Base-by-base conservation (phyloP, 2,888 invertebrate species). In the Latrodectus elegans region DNA sequence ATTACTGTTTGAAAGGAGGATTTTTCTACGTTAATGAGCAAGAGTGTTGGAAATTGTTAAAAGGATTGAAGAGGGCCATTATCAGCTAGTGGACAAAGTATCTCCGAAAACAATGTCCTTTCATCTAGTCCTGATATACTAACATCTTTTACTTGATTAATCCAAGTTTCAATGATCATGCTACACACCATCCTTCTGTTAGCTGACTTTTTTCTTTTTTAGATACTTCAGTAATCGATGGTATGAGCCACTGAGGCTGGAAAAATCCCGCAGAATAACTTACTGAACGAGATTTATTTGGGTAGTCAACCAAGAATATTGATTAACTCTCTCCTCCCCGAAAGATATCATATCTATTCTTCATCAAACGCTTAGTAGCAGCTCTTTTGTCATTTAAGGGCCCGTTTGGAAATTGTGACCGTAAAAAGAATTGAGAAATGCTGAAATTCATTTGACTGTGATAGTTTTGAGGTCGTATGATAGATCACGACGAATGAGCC, bases 91-190 rank as follows among this genome's bases (percentile, higher is more conserved):
- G 11, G 12, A 12, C 53, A 73, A 73, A 73, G 15, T n/a, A 12
- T 22, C n/a, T 12, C 9, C 15, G 52, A 53, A 51, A 38, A 49
- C 38, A 71, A 15, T 71, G 70, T 73, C 8, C n/a, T 53, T 73
- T 52, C 73, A 17, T 60, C 60, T 60, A 60, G 12, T 68, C 26
- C 17, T 51, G 73, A 73, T 52, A 73, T 53, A 73, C 22, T 17
- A 49, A 15, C 73, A 52, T 73, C 73, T 73, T 73, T 73, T 73
- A 52, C 73, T 52, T 52, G 52, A 73, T n/a, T 73, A 73, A 73
- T 73, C n/a, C 52, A n/a, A 51, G 22, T 53, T 22, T 52, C 15
- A 38, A 22, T 49, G 38, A 38, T 49, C 70, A 71, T 71, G 22
- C 51, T 49, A n/a, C 12, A 51, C 14, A n/a, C 60, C 60, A 60